Evolutionary conservation across 2,888 invertebrate species (phyloP).

Genomic region (Noctua janthina): DNA sequence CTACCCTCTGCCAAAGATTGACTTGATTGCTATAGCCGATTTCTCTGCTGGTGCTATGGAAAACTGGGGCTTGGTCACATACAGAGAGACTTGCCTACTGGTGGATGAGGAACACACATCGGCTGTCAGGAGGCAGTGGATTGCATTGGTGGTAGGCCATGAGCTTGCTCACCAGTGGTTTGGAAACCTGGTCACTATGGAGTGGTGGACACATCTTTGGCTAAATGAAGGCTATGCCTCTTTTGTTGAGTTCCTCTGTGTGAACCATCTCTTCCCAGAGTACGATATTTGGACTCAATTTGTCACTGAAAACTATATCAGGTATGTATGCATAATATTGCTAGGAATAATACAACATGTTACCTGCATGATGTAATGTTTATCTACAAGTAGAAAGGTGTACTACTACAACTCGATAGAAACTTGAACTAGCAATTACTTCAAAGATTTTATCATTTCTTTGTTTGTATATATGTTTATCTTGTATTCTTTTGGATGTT

Average conservation of each 20-base stretch:
- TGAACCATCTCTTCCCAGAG: constrained; percentile 97
- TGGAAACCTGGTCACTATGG: constrained; percentile 99
- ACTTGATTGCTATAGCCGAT: constrained; percentile 98
- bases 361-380: background rate
- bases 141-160: constrained; percentile 97
- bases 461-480: constrained; percentile 49
- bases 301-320: constrained; percentile 96
- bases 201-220: constrained; percentile 99
- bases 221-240: constrained; percentile 99
- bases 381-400: background rate
- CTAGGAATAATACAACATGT: constrained; percentile 1
- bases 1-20: constrained; percentile 98
- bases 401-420: constrained; percentile 1
- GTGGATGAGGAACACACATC: constrained; percentile 98
- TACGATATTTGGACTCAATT: constrained; percentile 99
- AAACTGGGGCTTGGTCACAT: constrained; percentile 99
- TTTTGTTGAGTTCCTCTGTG: constrained; percentile 98
- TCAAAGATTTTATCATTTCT: constrained; percentile 24
- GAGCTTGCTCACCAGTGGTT: constrained; percentile 99
- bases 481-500: constrained; percentile 60
- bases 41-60: constrained; percentile 99
- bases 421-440: constrained; percentile 2
- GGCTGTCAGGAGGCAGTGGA: constrained; percentile 95
- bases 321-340: constrained; percentile 73
- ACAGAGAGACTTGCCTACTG: constrained; percentile 96